Base-by-base conservation (phyloP, 2,888 invertebrate species). In the Cyclophora punctaria region DNA sequence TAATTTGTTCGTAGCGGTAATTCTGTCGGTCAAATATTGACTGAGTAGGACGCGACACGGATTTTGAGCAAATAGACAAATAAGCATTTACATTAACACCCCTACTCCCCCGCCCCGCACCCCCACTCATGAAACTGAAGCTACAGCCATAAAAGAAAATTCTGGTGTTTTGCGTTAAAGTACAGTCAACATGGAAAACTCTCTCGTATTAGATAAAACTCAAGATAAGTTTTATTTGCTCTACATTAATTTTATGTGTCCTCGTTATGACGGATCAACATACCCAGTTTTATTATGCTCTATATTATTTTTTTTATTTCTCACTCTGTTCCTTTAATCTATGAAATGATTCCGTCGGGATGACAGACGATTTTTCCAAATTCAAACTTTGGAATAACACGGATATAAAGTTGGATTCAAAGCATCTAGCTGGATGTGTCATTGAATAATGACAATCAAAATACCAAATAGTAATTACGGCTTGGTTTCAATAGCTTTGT, bases 1-100 rank as follows among this genome's bases (percentile, higher is more conserved):
- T 75, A 78, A 78, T 80, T 82, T 83, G 81, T 77, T 67, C 78
- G 74, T 82, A 86, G 84, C 86, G 85, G 86, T 86, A 84, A 83
- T 85, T 79, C 75, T 73, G 78, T 67, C 75, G 70, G 71, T 75
- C 78, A 82, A 88, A 86, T 86, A 86, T 87, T 88, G 82, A 83
- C 84, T 58, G 72, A 79, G 81, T 77, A 77, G 80, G 81, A 84
- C 80, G 76, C 82, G 86, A 87, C 86, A 86, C 83, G 80, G 84
- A 86, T 84, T 85, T 85, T 78, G 70, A 73, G 75, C 74, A 84
- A 85, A 87, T 80, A 84, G 73, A 75, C 80, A 82, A 83, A 85
- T 82, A 84, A 78, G 75, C 80, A 80, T 83, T 82, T 80, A 81
- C 80, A 81, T 83, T 83, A 82, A 73, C 83, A 80, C 78, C 73